A percentile compares a stretch with the other conserved stretches of the same genome.
phyloP scores from a whole-genome alignment of 2,888 invertebrate species.

The Volucella zonaria region DNA sequence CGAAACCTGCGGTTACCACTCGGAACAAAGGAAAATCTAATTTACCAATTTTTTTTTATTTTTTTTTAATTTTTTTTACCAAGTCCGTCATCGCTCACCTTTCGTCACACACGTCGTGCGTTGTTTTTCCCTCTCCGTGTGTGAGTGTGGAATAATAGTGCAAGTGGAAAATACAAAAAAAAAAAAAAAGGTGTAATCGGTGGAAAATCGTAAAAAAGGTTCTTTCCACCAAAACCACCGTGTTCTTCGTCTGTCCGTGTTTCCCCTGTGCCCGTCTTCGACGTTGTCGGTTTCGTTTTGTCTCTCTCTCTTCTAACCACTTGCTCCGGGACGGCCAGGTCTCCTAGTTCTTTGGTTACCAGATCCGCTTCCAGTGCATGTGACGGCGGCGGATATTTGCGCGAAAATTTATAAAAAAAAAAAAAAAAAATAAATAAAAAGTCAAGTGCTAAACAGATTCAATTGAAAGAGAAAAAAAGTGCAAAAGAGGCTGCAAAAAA shows the following conservation, averaged over 20 bases:
- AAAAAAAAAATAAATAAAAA: conserved; percentile 39
- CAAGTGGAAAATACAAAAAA: conserved; percentile 32
- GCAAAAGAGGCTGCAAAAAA: conserved; percentile 6
- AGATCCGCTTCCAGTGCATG: conserved; percentile 24
- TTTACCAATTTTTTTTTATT: conserved; percentile 1
- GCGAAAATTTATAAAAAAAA: conserved; percentile 51
- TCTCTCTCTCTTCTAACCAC: conserved; percentile 60
- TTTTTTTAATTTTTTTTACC: not conserved
- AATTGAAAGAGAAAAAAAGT: not conserved
- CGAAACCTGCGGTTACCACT: conserved; percentile 8
- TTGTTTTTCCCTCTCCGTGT: conserved; percentile 1
- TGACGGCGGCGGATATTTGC: conserved; percentile 52
- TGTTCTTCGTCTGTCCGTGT: not conserved
- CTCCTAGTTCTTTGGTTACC: conserved; percentile 7
- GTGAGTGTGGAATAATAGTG: not conserved
- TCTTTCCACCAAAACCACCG: conserved; percentile 38
- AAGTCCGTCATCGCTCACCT: conserved; percentile 24
- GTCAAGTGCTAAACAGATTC: conserved; percentile 32
- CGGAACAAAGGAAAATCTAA: conserved; percentile 48
- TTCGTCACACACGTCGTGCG: conserved; percentile 11
- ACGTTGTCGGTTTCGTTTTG: conserved; percentile 44
- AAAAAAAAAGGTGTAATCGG: conserved; percentile 13
- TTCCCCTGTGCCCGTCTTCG: not conserved
- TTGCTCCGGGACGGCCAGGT: conserved; percentile 20
- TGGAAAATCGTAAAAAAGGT: conserved; percentile 48